phyloP scores from a whole-genome alignment of 2,888 invertebrate species.

The Andrena chrysosceles region DNA sequence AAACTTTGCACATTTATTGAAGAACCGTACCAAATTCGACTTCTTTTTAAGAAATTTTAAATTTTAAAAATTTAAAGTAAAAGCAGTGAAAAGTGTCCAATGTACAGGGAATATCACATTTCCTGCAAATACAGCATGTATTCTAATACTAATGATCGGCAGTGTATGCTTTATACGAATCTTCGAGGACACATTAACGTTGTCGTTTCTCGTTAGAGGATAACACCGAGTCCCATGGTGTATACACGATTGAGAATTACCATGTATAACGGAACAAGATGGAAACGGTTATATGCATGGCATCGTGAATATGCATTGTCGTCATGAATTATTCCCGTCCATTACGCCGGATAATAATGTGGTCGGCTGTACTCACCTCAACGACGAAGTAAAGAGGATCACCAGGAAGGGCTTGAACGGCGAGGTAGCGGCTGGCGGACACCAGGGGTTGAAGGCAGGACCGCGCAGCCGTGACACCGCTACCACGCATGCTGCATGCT shows the following conservation, averaged over 20 bases:
- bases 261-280: constrained; percentile 46
- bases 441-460: constrained; percentile 85
- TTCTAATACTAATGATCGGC: too few species aligned
- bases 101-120: too few species aligned
- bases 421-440: constrained; percentile 85
- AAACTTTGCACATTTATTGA: too few species aligned
- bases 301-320: constrained; percentile 51
- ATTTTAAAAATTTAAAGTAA: too few species aligned
- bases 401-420: constrained; percentile 84
- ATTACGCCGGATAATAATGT: constrained; percentile 15
- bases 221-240: constrained; percentile 37
- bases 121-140: too few species aligned
- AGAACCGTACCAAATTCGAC: too few species aligned
- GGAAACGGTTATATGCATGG: constrained; percentile 37
- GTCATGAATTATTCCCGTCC: constrained; percentile 44
- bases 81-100: too few species aligned
- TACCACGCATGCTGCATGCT: constrained; percentile 85
- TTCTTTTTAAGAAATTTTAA: too few species aligned
- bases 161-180: not conserved
- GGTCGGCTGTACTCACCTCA: constrained; percentile 77
- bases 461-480: constrained; percentile 85
- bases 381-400: constrained; percentile 86
- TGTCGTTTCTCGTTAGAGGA: constrained; percentile 37
- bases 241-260: constrained; percentile 37
- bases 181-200: constrained; percentile 4